Evolutionary conservation across 2,888 invertebrate species (phyloP).

Genomic region (Apamea anceps): DNA sequence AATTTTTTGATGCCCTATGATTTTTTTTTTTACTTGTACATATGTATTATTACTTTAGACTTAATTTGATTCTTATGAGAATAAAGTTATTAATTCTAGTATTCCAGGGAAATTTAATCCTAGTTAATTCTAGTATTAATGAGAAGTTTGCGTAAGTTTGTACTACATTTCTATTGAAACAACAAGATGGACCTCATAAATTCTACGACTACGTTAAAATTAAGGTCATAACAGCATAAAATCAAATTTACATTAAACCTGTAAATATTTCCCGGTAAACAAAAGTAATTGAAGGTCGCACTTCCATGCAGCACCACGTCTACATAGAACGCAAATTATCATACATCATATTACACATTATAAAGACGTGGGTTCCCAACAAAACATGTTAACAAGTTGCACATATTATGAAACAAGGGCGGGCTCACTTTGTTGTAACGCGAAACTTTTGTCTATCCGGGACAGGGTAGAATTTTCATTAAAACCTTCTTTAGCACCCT

Average conservation of each 20-base stretch:
- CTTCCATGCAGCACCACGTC: slow-evolving; percentile 26
- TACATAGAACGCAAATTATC: slow-evolving; percentile 54
- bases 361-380: slow-evolving; percentile 56
- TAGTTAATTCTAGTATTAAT: no score
- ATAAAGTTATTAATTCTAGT: no score
- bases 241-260: slow-evolving; percentile 4
- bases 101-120: no score
- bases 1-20: no score
- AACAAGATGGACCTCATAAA: background rate
- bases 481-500: slow-evolving; percentile 85
- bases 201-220: no score
- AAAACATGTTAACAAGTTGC: slow-evolving; percentile 69
- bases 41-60: no score
- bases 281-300: slow-evolving; percentile 30
- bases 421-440: slow-evolving; percentile 73
- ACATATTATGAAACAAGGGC: slow-evolving; percentile 70
- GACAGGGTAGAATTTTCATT: slow-evolving; percentile 86
- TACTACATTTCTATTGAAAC: background rate
- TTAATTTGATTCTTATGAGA: no score
- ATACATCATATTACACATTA: slow-evolving; percentile 58
- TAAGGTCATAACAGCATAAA: background rate
- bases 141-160: no score
- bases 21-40: no score
- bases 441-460: slow-evolving; percentile 80
- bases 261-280: background rate